These are phyloP conservation scores for Aphis gossypii DNA, from an alignment of 1,140 invertebrate genomes.

Conservation along the genomic window DNA sequence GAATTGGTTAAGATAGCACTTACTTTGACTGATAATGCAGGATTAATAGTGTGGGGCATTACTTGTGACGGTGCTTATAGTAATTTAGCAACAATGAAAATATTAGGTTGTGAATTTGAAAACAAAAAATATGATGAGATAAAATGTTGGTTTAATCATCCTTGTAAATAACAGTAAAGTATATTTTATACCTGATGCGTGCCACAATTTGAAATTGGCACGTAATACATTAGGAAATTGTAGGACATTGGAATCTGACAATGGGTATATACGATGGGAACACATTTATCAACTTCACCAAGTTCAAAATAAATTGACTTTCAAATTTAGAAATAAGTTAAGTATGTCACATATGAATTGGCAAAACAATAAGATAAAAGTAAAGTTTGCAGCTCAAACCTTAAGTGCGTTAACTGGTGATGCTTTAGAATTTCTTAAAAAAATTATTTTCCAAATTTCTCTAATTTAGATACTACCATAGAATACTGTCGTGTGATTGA, in stretches of 20 bases:
- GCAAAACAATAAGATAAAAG: background rate
- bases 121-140: background rate
- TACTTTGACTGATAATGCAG: background rate
- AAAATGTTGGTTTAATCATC: constrained; percentile 31
- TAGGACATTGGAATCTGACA: background rate
- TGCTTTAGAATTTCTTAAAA: background rate
- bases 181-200: background rate
- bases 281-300: background rate
- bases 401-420: background rate
- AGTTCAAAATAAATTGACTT: background rate
- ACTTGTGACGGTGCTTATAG: background rate
- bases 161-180: background rate
- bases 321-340: background rate
- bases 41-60: background rate
- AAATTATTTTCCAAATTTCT: background rate
- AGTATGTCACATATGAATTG: background rate
- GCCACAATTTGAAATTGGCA: background rate
- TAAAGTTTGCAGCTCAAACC: background rate
- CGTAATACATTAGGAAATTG: constrained; percentile 32
- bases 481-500: background rate
- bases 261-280: background rate
- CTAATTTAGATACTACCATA: background rate
- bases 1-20: background rate
- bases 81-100: background rate
- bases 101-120: constrained; percentile 2